Percentiles rank a stretch among this genome's conserved stretches.
Evolutionary conservation across 2,797 vertebrate genomes (phyloP).

Genomic region (Liasis olivaceus): DNA sequence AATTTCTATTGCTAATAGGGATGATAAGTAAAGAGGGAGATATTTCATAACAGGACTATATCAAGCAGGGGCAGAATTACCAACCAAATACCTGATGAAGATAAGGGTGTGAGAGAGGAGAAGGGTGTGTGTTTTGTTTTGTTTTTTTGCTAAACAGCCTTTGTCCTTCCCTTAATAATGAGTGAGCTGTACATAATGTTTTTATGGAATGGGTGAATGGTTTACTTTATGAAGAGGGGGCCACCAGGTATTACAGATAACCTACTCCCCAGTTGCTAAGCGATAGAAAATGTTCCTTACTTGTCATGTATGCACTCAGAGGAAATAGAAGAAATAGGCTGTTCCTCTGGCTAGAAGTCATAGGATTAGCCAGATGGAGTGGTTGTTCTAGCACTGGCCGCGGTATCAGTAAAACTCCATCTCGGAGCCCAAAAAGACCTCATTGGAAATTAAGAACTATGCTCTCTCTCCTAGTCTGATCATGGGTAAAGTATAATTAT

Average conservation of each 20-base stretch:
- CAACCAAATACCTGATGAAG: background rate
- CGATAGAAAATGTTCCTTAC: slow-evolving; percentile 2
- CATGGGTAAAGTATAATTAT: background rate
- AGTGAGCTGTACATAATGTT: background rate
- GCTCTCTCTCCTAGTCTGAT: background rate
- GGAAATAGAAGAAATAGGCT: background rate
- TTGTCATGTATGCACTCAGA: slow-evolving; percentile 5
- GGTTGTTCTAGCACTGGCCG: background rate
- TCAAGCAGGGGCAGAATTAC: background rate
- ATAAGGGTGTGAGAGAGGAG: background rate
- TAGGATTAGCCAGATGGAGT: background rate
- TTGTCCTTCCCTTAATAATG: background rate
- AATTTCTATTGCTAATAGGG: background rate
- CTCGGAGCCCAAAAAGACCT: background rate
- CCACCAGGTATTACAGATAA: background rate
- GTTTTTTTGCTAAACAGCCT: background rate
- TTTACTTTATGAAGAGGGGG: background rate
- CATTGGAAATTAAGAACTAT: background rate
- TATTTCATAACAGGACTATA: background rate
- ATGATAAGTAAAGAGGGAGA: background rate
- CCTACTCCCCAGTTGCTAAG: slow-evolving; percentile 31
- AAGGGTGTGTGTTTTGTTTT: background rate
- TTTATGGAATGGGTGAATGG: background rate
- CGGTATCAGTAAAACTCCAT: background rate
- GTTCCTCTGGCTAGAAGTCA: background rate